Conservation (phyloP, 2,888 invertebrate genomes). For the Altica lythri region DNA sequence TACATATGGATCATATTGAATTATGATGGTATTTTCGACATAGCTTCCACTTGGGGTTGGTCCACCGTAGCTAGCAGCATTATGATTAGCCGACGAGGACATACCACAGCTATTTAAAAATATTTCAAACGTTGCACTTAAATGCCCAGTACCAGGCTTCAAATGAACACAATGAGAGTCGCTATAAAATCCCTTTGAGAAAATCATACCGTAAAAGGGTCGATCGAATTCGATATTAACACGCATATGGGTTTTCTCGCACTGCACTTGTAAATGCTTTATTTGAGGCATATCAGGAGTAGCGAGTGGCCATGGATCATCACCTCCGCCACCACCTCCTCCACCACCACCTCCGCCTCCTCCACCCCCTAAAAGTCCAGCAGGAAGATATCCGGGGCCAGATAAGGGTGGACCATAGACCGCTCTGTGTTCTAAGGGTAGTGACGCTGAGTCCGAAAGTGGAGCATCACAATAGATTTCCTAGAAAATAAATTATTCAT, state of each 20-base stretch:
- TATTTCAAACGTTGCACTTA: conserved; percentile 92
- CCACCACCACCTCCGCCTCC: conserved; percentile 52
- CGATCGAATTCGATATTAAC: conserved; percentile 94
- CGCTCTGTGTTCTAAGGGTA: conserved; percentile 80
- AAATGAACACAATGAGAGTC: conserved; percentile 90
- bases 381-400: conserved; percentile 56
- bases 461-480: conserved; percentile 79
- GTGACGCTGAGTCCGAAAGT: conserved; percentile 76
- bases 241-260: conserved; percentile 94
- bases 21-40: conserved; percentile 93
- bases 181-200: conserved; percentile 92
- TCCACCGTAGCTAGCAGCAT: conserved; percentile 79
- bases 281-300: conserved; percentile 91
- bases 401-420: conserved; percentile 72
- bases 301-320: conserved; percentile 88
- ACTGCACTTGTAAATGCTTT: conserved; percentile 91
- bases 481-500: conserved; percentile 60
- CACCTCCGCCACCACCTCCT: conserved; percentile 58
- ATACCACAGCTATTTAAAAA: conserved; percentile 92
- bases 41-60: conserved; percentile 91
- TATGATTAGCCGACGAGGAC: conserved; percentile 90
- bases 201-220: conserved; percentile 95
- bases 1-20: conserved; percentile 93
- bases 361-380: conserved; percentile 53
- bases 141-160: conserved; percentile 87